Percentiles rank a stretch among this genome's conserved stretches.
Evolutionary conservation across 2,113 vertebrate genomes (phyloP).

Genomic region (Eonycteris spelaea): DNA sequence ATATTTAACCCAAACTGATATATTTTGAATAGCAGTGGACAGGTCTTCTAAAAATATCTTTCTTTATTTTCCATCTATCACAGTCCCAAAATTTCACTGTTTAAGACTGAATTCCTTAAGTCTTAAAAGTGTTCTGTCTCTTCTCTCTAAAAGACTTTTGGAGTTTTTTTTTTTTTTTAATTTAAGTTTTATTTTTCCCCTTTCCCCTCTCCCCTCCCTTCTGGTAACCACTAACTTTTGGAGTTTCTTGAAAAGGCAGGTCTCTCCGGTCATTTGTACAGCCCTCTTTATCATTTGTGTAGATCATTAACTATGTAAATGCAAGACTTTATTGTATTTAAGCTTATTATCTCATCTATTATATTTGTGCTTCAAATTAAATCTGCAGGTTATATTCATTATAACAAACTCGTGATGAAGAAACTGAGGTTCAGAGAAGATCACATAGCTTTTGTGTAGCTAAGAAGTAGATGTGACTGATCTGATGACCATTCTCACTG

Average conservation of each 20-base stretch:
- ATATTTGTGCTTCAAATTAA: slow-evolving; percentile 2
- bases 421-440: neutral
- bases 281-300: neutral
- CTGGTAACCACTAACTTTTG: neutral
- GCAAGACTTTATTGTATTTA: neutral
- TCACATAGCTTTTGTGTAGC: neutral
- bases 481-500: neutral
- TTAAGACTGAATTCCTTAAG: neutral
- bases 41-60: neutral
- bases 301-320: neutral
- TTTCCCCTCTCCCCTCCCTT: too few species aligned
- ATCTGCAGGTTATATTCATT: neutral
- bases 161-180: too few species aligned
- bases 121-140: neutral
- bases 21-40: neutral
- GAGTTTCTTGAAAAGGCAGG: neutral
- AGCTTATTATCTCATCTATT: neutral
- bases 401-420: neutral
- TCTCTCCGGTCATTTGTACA: too few species aligned
- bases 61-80: neutral
- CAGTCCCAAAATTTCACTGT: neutral
- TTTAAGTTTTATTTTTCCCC: too few species aligned
- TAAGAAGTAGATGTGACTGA: neutral
- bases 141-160: neutral
- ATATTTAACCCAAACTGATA: neutral